Evolutionary conservation across 2,888 invertebrate species (phyloP).

Genomic region (Anthoptus insignis): DNA sequence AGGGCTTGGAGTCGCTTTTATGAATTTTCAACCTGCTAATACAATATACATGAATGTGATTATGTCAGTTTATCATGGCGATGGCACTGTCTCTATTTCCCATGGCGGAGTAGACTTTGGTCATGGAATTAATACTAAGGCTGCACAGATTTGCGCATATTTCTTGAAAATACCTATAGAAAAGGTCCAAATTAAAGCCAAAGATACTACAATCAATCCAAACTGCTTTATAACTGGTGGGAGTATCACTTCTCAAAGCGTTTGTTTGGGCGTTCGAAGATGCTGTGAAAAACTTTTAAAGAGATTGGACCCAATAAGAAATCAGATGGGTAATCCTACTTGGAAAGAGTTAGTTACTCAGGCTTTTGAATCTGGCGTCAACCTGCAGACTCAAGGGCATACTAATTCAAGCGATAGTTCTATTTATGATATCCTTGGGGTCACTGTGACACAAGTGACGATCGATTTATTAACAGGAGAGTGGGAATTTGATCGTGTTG

Average conservation of each 20-base stretch:
- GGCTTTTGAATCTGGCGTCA: slow-evolving; percentile 78
- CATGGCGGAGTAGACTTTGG: slow-evolving; percentile 92
- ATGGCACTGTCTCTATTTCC: slow-evolving; percentile 89
- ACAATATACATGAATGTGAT: slow-evolving; percentile 68
- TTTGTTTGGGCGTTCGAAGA: slow-evolving; percentile 57
- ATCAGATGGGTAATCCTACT: slow-evolving; percentile 73
- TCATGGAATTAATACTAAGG: slow-evolving; percentile 94
- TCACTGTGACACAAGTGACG: slow-evolving; percentile 89
- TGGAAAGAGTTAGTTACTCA: slow-evolving; percentile 85
- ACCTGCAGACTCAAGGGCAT: slow-evolving; percentile 82
- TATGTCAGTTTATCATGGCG: slow-evolving; percentile 89
- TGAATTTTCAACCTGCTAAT: slow-evolving; percentile 84
- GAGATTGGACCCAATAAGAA: slow-evolving; percentile 70
- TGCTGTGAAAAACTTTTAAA: slow-evolving; percentile 55
- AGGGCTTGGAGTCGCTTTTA: slow-evolving; percentile 87
- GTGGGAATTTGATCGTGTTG: slow-evolving; percentile 87
- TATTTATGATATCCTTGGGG: slow-evolving; percentile 87
- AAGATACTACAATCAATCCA: slow-evolving; percentile 86
- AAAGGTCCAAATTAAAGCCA: slow-evolving; percentile 88
- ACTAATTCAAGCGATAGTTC: slow-evolving; percentile 71
- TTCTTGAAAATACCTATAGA: slow-evolving; percentile 89
- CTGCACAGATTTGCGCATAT: slow-evolving; percentile 92
- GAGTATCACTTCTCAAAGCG: slow-evolving; percentile 73
- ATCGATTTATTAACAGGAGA: slow-evolving; percentile 92
- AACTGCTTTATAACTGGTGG: slow-evolving; percentile 90